A percentile compares a stretch with the other conserved stretches of the same genome.
Evolutionary conservation across 2,888 invertebrate genomes (phyloP).

Genomic region (Periphyllus acericola): DNA sequence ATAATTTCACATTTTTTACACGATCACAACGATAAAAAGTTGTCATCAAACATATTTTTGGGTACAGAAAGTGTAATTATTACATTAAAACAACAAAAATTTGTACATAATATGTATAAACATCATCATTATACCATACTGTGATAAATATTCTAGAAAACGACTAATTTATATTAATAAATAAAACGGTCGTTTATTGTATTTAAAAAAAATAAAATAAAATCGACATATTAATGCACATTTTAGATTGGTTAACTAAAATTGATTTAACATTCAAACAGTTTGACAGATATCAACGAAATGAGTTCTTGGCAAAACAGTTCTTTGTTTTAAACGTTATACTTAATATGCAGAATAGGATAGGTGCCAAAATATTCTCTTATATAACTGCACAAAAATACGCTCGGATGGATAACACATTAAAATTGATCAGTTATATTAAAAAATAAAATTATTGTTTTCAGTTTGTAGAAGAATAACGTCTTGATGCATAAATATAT

Average conservation of each 20-base stretch:
- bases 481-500: too few species aligned
- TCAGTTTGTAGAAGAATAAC: background rate
- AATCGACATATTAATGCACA: too few species aligned
- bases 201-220: too few species aligned
- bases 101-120: too few species aligned
- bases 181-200: too few species aligned
- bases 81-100: too few species aligned
- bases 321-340: constrained; percentile 26
- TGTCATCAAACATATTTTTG: background rate
- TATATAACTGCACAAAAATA: background rate
- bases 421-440: background rate
- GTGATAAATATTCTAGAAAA: too few species aligned
- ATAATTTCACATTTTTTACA: constrained; percentile 18
- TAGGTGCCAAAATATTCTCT: constrained; percentile 6
- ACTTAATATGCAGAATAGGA: background rate
- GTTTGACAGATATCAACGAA: background rate
- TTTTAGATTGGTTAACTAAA: too few species aligned
- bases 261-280: too few species aligned
- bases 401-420: background rate
- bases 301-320: constrained; percentile 4
- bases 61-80: background rate
- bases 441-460: background rate
- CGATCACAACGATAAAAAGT: background rate
- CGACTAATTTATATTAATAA: too few species aligned
- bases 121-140: too few species aligned